Evolutionary conservation across 1,140 invertebrate genomes (phyloP).

Genomic region (Tyrophagus putrescentiae): DNA sequence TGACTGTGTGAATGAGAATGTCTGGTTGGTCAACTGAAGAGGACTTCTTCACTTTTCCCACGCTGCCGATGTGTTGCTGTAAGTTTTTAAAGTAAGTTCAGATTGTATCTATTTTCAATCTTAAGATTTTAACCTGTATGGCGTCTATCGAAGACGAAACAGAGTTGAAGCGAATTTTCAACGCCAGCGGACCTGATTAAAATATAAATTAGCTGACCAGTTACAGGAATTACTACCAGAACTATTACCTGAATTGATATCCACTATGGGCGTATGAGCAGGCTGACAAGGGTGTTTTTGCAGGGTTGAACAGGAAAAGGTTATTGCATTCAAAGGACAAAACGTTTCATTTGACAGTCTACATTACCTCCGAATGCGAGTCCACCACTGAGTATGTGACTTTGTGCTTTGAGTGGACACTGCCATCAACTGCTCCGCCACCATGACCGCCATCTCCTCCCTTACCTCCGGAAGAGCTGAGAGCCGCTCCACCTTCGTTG

Average conservation of each 20-base stretch:
- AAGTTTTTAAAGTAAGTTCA: no score
- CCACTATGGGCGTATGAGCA: slow-evolving; percentile 11
- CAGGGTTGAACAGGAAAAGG: no score
- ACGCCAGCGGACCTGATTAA: slow-evolving; percentile 2
- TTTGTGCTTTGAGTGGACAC: no score
- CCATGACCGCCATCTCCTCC: background rate
- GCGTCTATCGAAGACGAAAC: slow-evolving; percentile 6
- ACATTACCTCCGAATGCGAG: no score
- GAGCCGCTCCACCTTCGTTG: slow-evolving; percentile 1
- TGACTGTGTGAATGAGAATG: slow-evolving; percentile 13
- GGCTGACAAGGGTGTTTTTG: slow-evolving; percentile 10
- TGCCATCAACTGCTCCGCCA: no score
- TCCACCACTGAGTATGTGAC: no score
- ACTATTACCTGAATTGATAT: slow-evolving; percentile 17
- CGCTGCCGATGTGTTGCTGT: slow-evolving; percentile 8
- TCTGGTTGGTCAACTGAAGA: slow-evolving; percentile 7
- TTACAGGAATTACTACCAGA: no score
- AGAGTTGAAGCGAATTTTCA: slow-evolving; percentile 18
- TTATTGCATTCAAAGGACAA: no score
- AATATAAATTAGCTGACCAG: no score
- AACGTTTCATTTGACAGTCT: no score
- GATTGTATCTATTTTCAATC: no score
- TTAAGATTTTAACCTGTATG: no score
- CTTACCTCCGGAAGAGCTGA: background rate
- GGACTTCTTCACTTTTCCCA: slow-evolving; percentile 14